Conservation (phyloP, 2,797 vertebrate genomes). For the Acomys russatus region DNA sequence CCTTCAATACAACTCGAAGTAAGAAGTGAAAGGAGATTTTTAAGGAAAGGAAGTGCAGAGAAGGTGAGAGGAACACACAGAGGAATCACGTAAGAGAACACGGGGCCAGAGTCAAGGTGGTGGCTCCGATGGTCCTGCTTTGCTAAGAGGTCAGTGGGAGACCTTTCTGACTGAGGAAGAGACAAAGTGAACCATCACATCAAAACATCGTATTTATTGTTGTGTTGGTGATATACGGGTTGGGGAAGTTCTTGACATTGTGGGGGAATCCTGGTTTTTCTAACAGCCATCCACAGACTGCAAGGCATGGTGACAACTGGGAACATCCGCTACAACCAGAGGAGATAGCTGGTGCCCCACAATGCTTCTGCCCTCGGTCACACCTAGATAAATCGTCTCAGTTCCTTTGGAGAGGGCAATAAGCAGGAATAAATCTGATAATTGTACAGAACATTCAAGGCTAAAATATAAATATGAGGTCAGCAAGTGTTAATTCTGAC, state of each 20-base stretch:
- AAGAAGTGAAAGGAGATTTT: neutral
- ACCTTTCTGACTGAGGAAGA: neutral
- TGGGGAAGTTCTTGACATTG: neutral
- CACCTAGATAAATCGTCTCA: neutral
- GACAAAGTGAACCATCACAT: neutral
- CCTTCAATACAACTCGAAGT: conserved; percentile 8
- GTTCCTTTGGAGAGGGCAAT: neutral
- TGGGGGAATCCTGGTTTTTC: rapidly evolving
- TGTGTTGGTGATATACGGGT: neutral
- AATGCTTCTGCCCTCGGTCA: too few relatives aligned
- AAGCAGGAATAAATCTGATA: neutral
- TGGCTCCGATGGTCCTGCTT: neutral
- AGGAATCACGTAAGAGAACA: neutral
- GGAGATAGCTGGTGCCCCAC: neutral
- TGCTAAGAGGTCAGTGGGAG: neutral
- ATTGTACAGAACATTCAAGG: neutral
- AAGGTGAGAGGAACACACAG: neutral
- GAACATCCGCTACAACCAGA: neutral
- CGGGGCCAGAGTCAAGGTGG: neutral
- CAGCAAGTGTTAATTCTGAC: neutral
- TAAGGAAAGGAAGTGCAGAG: neutral
- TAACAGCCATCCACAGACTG: neutral
- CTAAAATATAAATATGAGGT: neutral
- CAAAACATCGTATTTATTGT: neutral
- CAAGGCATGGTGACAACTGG: neutral